Conservation (phyloP, 2,113 vertebrate genomes). For the Oryzias curvinotus region DNA sequence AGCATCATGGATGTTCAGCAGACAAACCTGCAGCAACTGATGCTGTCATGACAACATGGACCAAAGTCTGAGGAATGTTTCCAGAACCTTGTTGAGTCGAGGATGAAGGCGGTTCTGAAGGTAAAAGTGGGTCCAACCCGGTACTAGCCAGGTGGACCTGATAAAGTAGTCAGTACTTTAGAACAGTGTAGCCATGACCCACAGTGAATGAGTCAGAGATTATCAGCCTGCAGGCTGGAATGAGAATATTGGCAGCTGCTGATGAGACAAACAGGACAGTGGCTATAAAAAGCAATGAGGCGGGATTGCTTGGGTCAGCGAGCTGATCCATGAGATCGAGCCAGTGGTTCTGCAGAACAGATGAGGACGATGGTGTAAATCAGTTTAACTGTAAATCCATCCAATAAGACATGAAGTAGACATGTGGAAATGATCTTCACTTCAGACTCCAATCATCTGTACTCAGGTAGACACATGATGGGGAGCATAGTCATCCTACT, state of each 20-base stretch:
- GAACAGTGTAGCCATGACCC: background rate
- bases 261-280: conserved; percentile 16
- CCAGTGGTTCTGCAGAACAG: conserved; percentile 1
- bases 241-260: conserved; percentile 20
- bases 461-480: background rate
- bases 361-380: conserved; percentile 6
- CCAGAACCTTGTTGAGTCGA: no score
- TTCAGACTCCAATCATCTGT: background rate
- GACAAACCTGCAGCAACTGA: no score
- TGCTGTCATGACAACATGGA: no score
- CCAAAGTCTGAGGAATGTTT: no score
- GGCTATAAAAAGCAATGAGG: conserved; percentile 23
- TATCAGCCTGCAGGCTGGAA: conserved; percentile 10
- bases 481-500: background rate
- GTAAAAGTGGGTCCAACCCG: no score
- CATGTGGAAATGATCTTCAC: background rate
- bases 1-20: no score
- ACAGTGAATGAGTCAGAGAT: background rate
- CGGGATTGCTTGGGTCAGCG: conserved; percentile 24
- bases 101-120: no score
- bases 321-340: conserved; percentile 15
- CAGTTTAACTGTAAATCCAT: conserved; percentile 11
- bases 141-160: no score
- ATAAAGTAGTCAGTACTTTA: background rate
- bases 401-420: background rate